A percentile compares a stretch with the other conserved stretches of the same genome.
Conservation (phyloP, 2,888 invertebrate genomes). For the Omphaloscelis lunosa region DNA sequence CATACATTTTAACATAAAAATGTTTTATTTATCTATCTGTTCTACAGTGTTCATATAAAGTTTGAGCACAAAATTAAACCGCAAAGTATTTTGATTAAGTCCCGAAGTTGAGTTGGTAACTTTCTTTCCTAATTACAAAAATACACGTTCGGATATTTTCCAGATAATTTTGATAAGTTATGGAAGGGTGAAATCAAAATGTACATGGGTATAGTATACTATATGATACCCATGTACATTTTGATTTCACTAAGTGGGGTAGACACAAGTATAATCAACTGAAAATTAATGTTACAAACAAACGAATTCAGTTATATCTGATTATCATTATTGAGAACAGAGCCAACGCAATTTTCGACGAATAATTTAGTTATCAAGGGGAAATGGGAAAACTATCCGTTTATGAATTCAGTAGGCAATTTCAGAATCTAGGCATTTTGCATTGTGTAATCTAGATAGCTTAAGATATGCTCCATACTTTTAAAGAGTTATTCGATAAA, state of each 20-base stretch:
- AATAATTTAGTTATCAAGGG: slow-evolving; percentile 68
- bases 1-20: slow-evolving; percentile 33
- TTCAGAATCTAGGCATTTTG: slow-evolving; percentile 46
- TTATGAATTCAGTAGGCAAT: slow-evolving; percentile 55
- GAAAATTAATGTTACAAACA: slow-evolving; percentile 71
- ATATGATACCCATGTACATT: too few relatives aligned
- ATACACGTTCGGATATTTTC: slow-evolving; percentile 18
- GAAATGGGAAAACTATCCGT: slow-evolving; percentile 64
- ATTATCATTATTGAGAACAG: slow-evolving; percentile 70
- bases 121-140: slow-evolving; percentile 38
- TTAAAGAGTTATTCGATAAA: slow-evolving; percentile 12
- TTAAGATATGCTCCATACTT: slow-evolving; percentile 14
- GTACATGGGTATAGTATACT: not conserved
- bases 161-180: slow-evolving; percentile 33
- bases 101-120: slow-evolving; percentile 6
- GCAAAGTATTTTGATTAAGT: slow-evolving; percentile 43
- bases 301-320: slow-evolving; percentile 71
- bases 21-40: slow-evolving; percentile 26
- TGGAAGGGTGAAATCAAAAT: slow-evolving; percentile 25
- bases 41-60: slow-evolving; percentile 1
- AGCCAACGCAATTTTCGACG: slow-evolving; percentile 65
- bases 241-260: too few relatives aligned
- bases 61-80: slow-evolving; percentile 26
- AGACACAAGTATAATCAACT: slow-evolving; percentile 41
- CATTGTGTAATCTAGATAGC: slow-evolving; percentile 30